Evolutionary conservation across 2,797 vertebrate genomes (phyloP).

Genomic region (Bucorvus abyssinicus): DNA sequence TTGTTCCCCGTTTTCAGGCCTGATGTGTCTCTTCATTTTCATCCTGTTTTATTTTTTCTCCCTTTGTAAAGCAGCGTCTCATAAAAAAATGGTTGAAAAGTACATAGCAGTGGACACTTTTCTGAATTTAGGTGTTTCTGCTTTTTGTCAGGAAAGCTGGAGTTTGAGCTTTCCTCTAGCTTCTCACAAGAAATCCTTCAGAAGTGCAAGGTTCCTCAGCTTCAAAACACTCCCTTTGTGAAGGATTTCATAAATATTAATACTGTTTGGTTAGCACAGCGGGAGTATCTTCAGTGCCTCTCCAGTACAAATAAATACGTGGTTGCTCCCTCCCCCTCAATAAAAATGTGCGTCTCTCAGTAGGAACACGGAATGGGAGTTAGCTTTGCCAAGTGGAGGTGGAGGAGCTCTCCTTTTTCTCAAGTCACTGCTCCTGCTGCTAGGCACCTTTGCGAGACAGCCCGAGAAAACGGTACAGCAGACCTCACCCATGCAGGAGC

Average conservation of each 20-base stretch:
- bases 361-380: not conserved
- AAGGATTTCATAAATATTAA: slow-evolving; percentile 8
- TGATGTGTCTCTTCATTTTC: not conserved
- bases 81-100: not conserved
- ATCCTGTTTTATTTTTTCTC: not conserved
- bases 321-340: not conserved
- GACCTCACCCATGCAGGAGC: not conserved
- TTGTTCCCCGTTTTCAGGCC: not conserved
- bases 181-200: not conserved
- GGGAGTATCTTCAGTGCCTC: not conserved
- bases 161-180: not conserved
- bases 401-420: not conserved
- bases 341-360: not conserved
- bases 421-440: not conserved
- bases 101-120: not conserved
- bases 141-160: not conserved
- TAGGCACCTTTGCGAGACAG: not conserved
- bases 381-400: not conserved
- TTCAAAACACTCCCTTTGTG: not conserved
- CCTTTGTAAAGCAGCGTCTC: not conserved
- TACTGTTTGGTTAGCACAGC: not conserved
- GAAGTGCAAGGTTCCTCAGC: not conserved
- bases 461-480: not conserved
- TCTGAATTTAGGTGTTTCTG: not conserved
- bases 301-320: not conserved